These are phyloP conservation scores for Nycticebus coucang DNA, from an alignment of 2,113 vertebrate species.

Conservation along the genomic window DNA sequence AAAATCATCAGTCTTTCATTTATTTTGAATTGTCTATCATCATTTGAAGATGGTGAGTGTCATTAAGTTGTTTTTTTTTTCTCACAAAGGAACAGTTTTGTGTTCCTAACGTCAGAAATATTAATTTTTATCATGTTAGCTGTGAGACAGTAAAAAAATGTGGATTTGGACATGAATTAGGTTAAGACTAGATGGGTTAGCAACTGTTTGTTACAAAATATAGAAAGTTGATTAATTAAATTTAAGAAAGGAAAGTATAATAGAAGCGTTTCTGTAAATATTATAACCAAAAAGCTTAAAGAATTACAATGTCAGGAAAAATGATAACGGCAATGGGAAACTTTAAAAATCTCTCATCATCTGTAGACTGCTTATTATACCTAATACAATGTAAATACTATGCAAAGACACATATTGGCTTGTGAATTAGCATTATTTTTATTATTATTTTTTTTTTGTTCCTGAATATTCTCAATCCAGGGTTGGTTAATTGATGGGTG, in stretches of 20 bases:
- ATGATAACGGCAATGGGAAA: background rate
- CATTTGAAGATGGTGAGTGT: background rate
- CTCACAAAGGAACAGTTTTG: background rate
- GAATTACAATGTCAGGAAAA: background rate
- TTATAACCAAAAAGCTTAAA: background rate
- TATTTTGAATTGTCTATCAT: conserved; percentile 3
- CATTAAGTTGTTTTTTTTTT: background rate
- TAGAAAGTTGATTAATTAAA: background rate
- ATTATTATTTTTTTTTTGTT: background rate
- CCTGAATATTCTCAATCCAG: background rate
- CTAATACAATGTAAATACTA: background rate
- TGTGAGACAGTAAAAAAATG: conserved; percentile 15
- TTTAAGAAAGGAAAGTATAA: conserved; percentile 18
- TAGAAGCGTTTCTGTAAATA: background rate
- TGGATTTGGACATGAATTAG: background rate
- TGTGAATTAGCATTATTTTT: background rate
- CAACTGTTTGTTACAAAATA: background rate
- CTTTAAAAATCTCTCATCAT: background rate
- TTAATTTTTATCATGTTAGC: conserved; percentile 30
- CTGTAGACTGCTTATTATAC: background rate
- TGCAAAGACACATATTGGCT: background rate
- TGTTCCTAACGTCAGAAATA: conserved; percentile 26
- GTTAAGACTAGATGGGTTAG: background rate
- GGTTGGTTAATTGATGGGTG: background rate
- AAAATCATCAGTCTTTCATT: background rate